Evolutionary conservation across 2,888 invertebrate genomes (phyloP).

Genomic region (Oxycera nigricornis): DNA sequence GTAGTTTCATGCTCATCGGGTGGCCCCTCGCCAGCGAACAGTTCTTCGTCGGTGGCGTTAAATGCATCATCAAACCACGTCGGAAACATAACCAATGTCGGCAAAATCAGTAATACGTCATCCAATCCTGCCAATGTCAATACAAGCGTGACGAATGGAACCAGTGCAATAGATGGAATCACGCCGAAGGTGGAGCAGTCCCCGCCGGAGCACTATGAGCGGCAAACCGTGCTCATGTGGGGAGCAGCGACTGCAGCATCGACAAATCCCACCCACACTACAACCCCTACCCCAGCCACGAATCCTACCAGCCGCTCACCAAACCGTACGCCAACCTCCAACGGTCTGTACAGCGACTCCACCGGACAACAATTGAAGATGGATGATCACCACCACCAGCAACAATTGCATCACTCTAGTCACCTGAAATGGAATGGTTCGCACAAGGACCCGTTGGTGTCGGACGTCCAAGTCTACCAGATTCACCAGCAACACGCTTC

Average conservation of each 20-base stretch:
- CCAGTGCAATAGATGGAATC: conserved; percentile 48
- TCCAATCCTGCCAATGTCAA: conserved; percentile 46
- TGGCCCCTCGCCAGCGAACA: conserved; percentile 58
- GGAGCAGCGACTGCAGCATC: conserved; percentile 67
- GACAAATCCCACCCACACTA: conserved; percentile 47
- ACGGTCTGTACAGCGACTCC: conserved; percentile 53
- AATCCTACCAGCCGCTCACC: conserved; percentile 57
- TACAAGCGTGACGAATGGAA: conserved; percentile 49
- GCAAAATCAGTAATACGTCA: conserved; percentile 41
- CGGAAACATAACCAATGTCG: conserved; percentile 37
- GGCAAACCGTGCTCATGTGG: conserved; percentile 96
- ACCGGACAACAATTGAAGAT: conserved; percentile 41
- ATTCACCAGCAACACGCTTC: conserved; percentile 45
- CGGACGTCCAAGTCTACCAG: conserved; percentile 47
- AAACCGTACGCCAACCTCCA: conserved; percentile 59
- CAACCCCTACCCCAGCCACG: conserved; percentile 39
- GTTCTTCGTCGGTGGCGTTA: conserved; percentile 46
- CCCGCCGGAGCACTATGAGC: conserved; percentile 62
- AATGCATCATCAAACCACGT: conserved; percentile 45
- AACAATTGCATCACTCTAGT: conserved; percentile 33
- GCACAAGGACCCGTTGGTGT: conserved; percentile 40
- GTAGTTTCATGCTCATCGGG: conserved; percentile 62
- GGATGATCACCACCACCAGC: conserved; percentile 41
- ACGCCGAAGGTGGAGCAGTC: conserved; percentile 60
- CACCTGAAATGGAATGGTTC: conserved; percentile 51